Conservation (phyloP, 2,797 vertebrate species). For the Thripadectes ignobilis region DNA sequence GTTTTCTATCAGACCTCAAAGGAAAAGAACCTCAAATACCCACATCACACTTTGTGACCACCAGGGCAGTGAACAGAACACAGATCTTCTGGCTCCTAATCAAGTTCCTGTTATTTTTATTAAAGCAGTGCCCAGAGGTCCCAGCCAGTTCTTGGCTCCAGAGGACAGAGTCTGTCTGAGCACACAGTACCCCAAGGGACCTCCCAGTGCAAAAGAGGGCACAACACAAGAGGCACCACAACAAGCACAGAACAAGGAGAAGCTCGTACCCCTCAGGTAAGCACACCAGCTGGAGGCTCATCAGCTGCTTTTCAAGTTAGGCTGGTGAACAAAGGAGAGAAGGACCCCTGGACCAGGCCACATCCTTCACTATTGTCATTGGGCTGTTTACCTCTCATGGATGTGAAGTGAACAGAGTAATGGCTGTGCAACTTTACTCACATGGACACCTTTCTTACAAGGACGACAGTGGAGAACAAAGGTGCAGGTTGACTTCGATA, state of each 20-base stretch:
- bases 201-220: neutral
- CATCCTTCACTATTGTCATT: rapidly evolving
- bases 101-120: slow-evolving; percentile 30
- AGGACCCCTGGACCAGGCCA: neutral
- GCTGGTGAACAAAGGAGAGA: neutral
- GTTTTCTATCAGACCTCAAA: neutral
- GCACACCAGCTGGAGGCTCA: neutral
- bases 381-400: neutral
- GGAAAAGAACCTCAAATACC: neutral
- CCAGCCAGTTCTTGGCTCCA: neutral
- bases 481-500: neutral
- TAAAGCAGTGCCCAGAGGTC: neutral
- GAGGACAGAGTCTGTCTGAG: neutral
- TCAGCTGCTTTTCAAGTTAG: neutral
- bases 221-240: neutral
- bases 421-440: neutral
- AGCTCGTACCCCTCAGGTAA: neutral
- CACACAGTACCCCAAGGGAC: neutral
- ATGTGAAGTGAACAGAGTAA: neutral
- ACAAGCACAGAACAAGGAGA: neutral
- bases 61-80: slow-evolving; percentile 29
- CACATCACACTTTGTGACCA: neutral
- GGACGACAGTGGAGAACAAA: neutral
- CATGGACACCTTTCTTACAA: neutral
- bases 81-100: slow-evolving; percentile 32